Percentiles rank a stretch among this genome's conserved stretches.
Evolutionary conservation across 2,888 invertebrate species (phyloP).

Genomic region (Pharmacophagus antenor): DNA sequence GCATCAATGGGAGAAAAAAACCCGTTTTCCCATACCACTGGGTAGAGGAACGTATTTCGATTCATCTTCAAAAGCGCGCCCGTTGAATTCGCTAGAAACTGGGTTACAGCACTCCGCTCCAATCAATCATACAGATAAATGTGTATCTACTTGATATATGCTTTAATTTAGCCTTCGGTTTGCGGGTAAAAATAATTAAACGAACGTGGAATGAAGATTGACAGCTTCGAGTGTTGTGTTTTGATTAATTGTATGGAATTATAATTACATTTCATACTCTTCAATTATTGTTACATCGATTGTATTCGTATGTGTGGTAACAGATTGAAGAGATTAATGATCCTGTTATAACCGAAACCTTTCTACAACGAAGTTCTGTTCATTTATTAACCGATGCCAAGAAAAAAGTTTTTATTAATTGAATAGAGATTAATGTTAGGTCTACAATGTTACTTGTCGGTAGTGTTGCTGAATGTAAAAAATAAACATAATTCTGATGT

Average conservation of each 20-base stretch:
- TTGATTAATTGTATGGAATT: not conserved
- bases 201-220: not conserved
- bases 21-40: not conserved
- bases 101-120: constrained; percentile 9
- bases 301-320: not conserved
- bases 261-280: not conserved
- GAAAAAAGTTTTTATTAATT: too few relatives aligned
- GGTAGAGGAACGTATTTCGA: not conserved
- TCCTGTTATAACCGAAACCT: too few relatives aligned
- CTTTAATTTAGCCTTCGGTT: constrained; percentile 3
- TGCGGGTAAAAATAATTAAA: not conserved
- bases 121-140: constrained; percentile 8
- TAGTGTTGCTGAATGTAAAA: too few relatives aligned
- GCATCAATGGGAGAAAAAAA: too few relatives aligned
- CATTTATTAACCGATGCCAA: too few relatives aligned
- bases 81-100: not conserved
- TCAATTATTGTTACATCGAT: not conserved
- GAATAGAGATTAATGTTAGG: too few relatives aligned
- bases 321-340: not conserved
- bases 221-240: not conserved
- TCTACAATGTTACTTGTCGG: too few relatives aligned
- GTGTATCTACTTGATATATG: constrained; percentile 2
- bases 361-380: too few relatives aligned
- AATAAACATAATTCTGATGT: too few relatives aligned
- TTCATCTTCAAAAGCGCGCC: not conserved